phyloP scores from a whole-genome alignment of 2,113 vertebrate species.

The Lates calcarifer region DNA sequence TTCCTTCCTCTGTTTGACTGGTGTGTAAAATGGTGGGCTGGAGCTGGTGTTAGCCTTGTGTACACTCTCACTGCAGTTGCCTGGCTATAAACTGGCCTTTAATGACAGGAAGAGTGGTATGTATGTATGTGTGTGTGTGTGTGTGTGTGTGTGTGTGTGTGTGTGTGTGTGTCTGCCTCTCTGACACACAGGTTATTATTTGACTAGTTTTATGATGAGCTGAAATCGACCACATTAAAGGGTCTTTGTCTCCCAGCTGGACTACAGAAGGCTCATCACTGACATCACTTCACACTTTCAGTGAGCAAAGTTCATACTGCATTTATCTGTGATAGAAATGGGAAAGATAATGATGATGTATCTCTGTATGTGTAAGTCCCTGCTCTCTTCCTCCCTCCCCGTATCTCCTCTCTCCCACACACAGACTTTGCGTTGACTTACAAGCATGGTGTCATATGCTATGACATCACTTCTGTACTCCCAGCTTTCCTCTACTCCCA shows the following conservation, averaged over 20 bases:
- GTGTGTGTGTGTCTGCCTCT: conserved; percentile 44
- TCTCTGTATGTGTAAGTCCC: conserved; percentile 43
- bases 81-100: conserved; percentile 81
- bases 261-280: conserved; percentile 73
- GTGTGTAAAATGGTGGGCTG: conserved; percentile 66
- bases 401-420: conserved; percentile 54
- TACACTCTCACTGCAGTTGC: conserved; percentile 80
- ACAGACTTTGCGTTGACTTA: conserved; percentile 59
- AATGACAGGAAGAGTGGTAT: conserved; percentile 79
- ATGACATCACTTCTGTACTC: conserved; percentile 73
- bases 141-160: conserved; percentile 39
- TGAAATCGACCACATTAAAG: conserved; percentile 79
- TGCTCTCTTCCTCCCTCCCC: conserved; percentile 7
- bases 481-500: conserved; percentile 62
- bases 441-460: conserved; percentile 64
- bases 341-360: conserved; percentile 73
- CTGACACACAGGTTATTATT: conserved; percentile 82
- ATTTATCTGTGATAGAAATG: conserved; percentile 73
- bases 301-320: conserved; percentile 81
- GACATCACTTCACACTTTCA: conserved; percentile 85
- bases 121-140: conserved; percentile 20
- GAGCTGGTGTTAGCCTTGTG: conserved; percentile 71
- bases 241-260: conserved; percentile 73
- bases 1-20: conserved; percentile 65
- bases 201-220: conserved; percentile 83